Evolutionary conservation across 2,888 invertebrate genomes (phyloP), one percentile per base, ranked within the genome.

Genomic region (Gasteruption jaculator): DNA sequence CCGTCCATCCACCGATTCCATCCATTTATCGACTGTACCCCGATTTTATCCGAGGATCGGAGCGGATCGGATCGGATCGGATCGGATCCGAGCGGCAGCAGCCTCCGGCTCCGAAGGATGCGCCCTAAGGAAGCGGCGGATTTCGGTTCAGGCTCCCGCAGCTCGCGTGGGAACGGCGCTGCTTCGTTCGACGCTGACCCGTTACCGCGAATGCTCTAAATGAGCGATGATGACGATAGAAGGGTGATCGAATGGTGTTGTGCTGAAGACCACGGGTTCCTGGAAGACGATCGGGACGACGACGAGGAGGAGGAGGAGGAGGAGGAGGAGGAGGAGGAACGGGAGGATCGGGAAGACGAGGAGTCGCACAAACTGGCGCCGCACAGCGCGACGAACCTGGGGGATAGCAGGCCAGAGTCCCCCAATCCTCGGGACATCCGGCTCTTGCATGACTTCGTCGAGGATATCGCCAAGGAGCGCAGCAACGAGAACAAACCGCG

Each of bases 391-490:
- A 62, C 65, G 64, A 66, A 61, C 44, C 53, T 53, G 63, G 67
- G 67, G 64, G 64, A 61, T 67, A 65, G 65, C 29, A 57, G 64
- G 64, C 54, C 60, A 32, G 63, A 64, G 41, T 58, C 65, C 58
- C 66, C 66, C 63, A 68, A 65, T 61, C 65, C 67, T 61, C 67
- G 69, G 54, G 71, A 70, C 49, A 68, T 69, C 41, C 56, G 65
- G 44, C 63, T 70, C 35, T 63, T 71, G 34, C 65, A 70, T 39
- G 65, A 68, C 38, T 57, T 71, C 41, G 67, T 70, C 45, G 71
- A 71, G 46, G 68, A 70, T 53, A 60, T 70, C 24, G 49, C 63
- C 46, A 68, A 65, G 54, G 64, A 64, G 33, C 61, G 63, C 47
- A 65, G 65, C 7, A 65, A 67, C 34, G 57, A 55, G 36, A 41